These are phyloP conservation scores for Drosophila busckii DNA, from an alignment of 1,140 invertebrate genomes.

Conservation along the genomic window DNA sequence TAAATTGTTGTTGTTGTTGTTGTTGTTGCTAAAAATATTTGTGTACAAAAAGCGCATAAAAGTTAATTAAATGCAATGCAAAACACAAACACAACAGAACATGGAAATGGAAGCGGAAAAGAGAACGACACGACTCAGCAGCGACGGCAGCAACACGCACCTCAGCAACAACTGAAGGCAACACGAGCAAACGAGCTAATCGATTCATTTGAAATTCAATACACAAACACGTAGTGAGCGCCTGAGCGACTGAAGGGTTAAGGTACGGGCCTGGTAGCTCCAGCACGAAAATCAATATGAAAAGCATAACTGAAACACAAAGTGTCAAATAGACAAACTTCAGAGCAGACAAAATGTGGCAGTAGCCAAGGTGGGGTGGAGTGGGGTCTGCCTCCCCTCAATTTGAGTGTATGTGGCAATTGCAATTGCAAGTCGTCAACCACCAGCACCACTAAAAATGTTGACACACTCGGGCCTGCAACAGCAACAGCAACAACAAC, in stretches of 20 bases:
- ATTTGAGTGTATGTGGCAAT: slow-evolving; percentile 29
- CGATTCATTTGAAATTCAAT: slow-evolving; percentile 73
- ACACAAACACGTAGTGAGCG: slow-evolving; percentile 48
- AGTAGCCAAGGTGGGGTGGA: background rate
- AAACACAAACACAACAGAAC: slow-evolving; percentile 38
- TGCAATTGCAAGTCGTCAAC: slow-evolving; percentile 57
- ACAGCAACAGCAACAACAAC: slow-evolving; percentile 8
- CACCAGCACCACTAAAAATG: slow-evolving; percentile 57
- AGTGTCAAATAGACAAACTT: slow-evolving; percentile 61
- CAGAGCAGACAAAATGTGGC: slow-evolving; percentile 3
- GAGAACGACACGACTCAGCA: slow-evolving; percentile 35
- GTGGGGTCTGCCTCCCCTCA: slow-evolving; percentile 12
- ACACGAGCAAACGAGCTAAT: slow-evolving; percentile 65
- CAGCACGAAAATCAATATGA: slow-evolving; percentile 67
- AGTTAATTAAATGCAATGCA: slow-evolving; percentile 70
- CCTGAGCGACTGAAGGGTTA: background rate
- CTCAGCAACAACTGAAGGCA: slow-evolving; percentile 55
- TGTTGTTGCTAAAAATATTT: slow-evolving; percentile 34
- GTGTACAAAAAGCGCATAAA: slow-evolving; percentile 61
- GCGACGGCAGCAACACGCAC: slow-evolving; percentile 29
- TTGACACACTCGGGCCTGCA: slow-evolving; percentile 51
- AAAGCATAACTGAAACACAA: slow-evolving; percentile 69
- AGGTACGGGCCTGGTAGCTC: background rate
- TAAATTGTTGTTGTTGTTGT: slow-evolving; percentile 41
- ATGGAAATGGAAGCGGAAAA: slow-evolving; percentile 34